Base-by-base conservation (phyloP, 1,140 invertebrate genomes). In the Trichogramma pretiosum region DNA sequence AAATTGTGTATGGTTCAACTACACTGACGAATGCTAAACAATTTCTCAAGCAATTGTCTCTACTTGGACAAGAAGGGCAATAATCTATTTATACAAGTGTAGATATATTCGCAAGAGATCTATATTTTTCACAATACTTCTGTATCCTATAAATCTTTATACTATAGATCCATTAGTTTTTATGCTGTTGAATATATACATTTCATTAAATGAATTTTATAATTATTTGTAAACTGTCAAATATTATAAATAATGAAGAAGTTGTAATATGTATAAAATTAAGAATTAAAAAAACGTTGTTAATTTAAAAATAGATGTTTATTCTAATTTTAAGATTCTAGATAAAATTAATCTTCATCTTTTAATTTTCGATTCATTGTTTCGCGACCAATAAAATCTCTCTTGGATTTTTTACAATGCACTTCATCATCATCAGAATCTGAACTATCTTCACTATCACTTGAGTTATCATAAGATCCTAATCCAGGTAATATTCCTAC, bases 1-100 rank as follows among this genome's bases (percentile, higher is more conserved):
- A 85, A 62, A 85, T 98, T 37, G 86, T 94, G 23, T 99, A 99
- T 67, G 96, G 96, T 22, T 87, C 90, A 48, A 92, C 93, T 38
- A 92, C 94, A 39, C 73, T 98, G 44, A 84, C 85, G 43, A 98
- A 93, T 75, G 88, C 93, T 8, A 80, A 82, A 55, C 89, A 95
- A 64, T 96, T 98, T 72, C 72, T 97, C 30, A 87, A 89, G 70
- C 93, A 98, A 74, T 77, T 97, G 11, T 81, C 83, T 22, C 72
- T 83, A 7, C 59, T 87, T 30, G 84, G 84, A 32, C 78, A 85
- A 64, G 84, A 87, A 37, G 77, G 81, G 58, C 78, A 67, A 75
- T 51, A n/a, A n/a, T n/a, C n/a, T n/a, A n/a, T 49, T 22, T 37
- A 35, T 17, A 40, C 47, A 50, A 38, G 45, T 28, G 30, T 38